These are phyloP conservation scores for Aplocera efformata DNA, from an alignment of 2,888 invertebrate genomes.

Conservation along the genomic window DNA sequence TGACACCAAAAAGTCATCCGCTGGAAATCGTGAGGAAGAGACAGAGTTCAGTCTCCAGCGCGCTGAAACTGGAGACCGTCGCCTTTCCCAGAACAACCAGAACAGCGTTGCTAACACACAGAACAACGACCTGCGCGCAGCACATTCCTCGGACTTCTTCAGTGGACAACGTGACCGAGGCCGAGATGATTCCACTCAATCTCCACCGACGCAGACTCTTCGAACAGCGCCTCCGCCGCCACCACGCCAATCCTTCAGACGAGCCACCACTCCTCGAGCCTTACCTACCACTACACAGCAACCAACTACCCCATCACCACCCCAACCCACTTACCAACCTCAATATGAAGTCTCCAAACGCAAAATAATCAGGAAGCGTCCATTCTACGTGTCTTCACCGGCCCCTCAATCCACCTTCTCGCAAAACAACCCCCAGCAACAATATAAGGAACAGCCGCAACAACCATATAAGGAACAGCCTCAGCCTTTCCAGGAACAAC, in stretches of 20 bases:
- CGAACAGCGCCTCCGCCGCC: constrained; percentile 44
- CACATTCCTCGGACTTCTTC: constrained; percentile 89
- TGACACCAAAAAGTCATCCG: constrained; percentile 82
- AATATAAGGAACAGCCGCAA: constrained; percentile 44
- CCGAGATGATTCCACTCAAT: constrained; percentile 53
- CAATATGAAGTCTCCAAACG: constrained; percentile 60
- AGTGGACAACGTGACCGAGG: constrained; percentile 77
- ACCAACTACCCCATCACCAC: constrained; percentile 30
- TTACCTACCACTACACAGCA: constrained; percentile 44
- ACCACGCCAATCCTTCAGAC: constrained; percentile 50
- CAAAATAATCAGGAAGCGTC: constrained; percentile 67
- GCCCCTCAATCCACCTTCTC: constrained; percentile 46
- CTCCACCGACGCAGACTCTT: constrained; percentile 29
- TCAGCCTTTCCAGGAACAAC: constrained; percentile 22
- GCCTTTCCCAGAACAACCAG: constrained; percentile 52
- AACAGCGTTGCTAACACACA: constrained; percentile 47
- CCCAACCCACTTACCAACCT: constrained; percentile 40
- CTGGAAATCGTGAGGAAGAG: constrained; percentile 82
- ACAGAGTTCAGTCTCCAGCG: constrained; percentile 86
- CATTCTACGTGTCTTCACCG: constrained; percentile 51
- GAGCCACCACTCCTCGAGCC: constrained; percentile 66
- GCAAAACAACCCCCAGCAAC: constrained; percentile 42
- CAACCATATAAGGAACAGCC: constrained; percentile 25
- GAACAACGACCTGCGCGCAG: constrained; percentile 83
- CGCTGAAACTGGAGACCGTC: constrained; percentile 83